Evolutionary conservation across 2,888 invertebrate species (phyloP).

Genomic region (Synergus itoensis): DNA sequence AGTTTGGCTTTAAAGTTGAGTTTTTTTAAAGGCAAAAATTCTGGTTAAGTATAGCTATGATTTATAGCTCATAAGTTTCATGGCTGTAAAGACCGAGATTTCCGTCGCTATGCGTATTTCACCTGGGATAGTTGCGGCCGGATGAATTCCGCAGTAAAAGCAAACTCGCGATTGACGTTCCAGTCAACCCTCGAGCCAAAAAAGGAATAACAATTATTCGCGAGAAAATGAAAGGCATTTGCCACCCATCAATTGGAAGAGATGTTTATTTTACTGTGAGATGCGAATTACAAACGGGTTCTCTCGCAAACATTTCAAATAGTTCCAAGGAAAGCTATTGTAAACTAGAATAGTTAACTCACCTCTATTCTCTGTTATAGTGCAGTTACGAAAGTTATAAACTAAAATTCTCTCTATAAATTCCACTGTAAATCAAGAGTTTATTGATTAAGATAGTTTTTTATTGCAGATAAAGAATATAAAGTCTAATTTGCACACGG

Average conservation of each 20-base stretch:
- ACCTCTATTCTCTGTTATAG: not conserved
- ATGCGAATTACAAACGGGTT: not conserved
- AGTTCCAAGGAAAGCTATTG: slow-evolving; percentile 3
- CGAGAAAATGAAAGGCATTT: not conserved
- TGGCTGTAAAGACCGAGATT: slow-evolving; percentile 45
- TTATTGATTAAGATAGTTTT: not conserved
- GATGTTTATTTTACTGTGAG: not conserved
- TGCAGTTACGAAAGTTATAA: not conserved
- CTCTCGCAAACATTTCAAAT: not conserved
- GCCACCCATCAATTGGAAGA: not conserved
- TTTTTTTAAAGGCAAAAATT: slow-evolving; percentile 20
- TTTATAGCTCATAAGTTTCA: slow-evolving; percentile 51
- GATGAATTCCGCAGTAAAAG: not conserved
- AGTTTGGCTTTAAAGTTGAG: slow-evolving; percentile 8
- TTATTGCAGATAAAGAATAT: not conserved
- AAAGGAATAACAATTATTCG: slow-evolving; percentile 13
- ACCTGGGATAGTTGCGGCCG: not conserved
- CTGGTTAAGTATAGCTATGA: slow-evolving; percentile 25
- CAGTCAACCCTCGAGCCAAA: not conserved
- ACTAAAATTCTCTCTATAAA: not conserved
- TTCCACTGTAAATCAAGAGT: not conserved
- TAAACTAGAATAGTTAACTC: not conserved
- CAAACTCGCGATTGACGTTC: not conserved
- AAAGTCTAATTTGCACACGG: not conserved
- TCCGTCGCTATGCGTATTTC: slow-evolving; percentile 11